Evolutionary conservation across 2,797 vertebrate genomes (phyloP), one percentile per base, ranked within the genome.

Genomic region (Sciurus carolinensis): DNA sequence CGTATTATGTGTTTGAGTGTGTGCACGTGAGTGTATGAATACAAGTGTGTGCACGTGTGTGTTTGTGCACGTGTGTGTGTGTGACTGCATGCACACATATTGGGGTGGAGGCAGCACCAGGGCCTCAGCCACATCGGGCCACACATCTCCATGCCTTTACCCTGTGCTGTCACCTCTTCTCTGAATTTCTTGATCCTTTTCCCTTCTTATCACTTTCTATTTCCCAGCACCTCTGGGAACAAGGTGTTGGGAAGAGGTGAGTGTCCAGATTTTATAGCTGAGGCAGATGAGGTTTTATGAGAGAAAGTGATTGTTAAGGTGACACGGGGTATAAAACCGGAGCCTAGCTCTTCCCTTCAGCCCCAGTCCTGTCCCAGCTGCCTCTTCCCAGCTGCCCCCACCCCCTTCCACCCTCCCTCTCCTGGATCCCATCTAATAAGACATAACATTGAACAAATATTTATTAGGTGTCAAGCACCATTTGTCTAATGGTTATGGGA

Each of bases 361-460:
- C 20, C 13, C 0, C 22, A 26, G 44, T 18, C 15, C 7, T 42
- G n/a, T 28, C 47, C 24, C 10, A n/a, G 24, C 44, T 42, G 8
- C 50, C 59, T 88, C 67, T 10, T 3, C 18, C 57, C 33, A 57
- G 26, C n/a, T 9, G 6, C 4, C 33, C 42, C 4, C 4, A n/a
- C 6, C 15, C 77, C 44, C 44, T 47, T 5, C 39, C 39, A 39
- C 39, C 62, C 10, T 17, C 3, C 44, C 62, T 33, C 9, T 12
- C 9, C 39, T 50, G 47, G 47, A 42, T 84, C 54, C 36, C 33
- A 13, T 57, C 66, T 28, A n/a, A 39, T n/a, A 72, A 57, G 36
- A 39, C 15, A 24, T 9, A 52, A n/a, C 9, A 28, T 4, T 2
- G 52, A 30, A 1, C 1, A 0, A 39, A 50, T 15, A 9, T 10